Conservation (phyloP, 2,113 vertebrate genomes). For the Pterocles burchelli region DNA sequence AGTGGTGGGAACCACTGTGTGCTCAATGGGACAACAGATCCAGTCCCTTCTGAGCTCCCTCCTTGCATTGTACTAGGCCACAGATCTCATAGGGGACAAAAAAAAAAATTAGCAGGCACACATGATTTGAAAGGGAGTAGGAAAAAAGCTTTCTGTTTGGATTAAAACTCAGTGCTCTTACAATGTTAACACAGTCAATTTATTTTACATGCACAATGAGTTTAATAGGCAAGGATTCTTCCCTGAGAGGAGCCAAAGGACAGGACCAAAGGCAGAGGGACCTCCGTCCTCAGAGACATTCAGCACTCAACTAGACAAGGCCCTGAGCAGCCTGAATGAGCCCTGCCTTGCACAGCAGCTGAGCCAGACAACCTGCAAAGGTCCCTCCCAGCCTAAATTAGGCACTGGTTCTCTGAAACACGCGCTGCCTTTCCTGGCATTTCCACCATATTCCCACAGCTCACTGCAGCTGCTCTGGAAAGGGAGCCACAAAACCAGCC, state of each 20-base stretch:
- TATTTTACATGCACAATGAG: neutral
- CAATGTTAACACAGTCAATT: neutral
- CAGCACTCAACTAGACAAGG: neutral
- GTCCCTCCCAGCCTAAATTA: slow-evolving; percentile 6
- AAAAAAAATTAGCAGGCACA: neutral
- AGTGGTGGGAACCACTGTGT: neutral
- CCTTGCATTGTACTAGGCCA: neutral
- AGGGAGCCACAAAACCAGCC: neutral
- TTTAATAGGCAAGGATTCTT: neutral
- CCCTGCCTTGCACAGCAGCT: neutral
- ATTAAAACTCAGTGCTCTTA: neutral
- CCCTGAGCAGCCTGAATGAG: neutral
- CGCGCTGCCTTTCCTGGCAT: fast-evolving
- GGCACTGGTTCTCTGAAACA: neutral
- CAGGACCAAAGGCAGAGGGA: neutral
- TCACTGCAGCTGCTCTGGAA: neutral
- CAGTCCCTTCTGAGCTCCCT: neutral
- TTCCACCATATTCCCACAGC: neutral
- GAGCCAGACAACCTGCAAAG: neutral
- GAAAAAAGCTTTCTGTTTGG: neutral
- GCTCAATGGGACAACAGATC: neutral
- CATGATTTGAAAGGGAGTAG: neutral
- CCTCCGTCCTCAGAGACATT: neutral
- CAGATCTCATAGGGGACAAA: neutral
- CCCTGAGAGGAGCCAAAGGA: neutral